These are phyloP conservation scores for Hippocampus mohnikei DNA, from an alignment of 2,113 vertebrate genomes.

Conservation along the genomic window DNA sequence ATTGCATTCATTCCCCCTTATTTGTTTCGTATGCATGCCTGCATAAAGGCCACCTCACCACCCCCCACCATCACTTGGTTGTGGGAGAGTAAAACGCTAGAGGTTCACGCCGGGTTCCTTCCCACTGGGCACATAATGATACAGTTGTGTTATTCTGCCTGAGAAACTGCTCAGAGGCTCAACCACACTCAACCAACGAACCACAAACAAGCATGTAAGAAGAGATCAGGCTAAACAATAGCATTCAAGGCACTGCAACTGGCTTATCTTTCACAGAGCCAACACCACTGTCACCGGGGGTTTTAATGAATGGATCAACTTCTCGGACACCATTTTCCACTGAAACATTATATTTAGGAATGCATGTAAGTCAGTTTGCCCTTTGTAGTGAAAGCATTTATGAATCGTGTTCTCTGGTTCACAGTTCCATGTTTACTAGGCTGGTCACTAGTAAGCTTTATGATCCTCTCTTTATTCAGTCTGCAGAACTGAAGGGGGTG, in stretches of 20 bases:
- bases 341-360: conserved; percentile 10
- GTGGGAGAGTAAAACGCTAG: conserved; percentile 63
- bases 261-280: conserved; percentile 40
- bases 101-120: conserved; percentile 64
- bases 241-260: conserved; percentile 44
- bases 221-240: conserved; percentile 54
- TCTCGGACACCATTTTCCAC: conserved; percentile 8
- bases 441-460: conserved; percentile 39
- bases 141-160: conserved; percentile 67
- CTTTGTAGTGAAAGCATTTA: conserved; percentile 21
- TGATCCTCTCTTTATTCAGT: conserved; percentile 34
- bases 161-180: conserved; percentile 64
- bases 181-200: conserved; percentile 59
- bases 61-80: conserved; percentile 40
- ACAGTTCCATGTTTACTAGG: conserved; percentile 30
- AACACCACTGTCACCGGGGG: conserved; percentile 21
- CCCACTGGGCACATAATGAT: conserved; percentile 71
- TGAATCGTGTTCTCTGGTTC: conserved; percentile 39
- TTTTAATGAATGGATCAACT: conserved; percentile 32
- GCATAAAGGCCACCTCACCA: conserved; percentile 38
- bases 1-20: conserved; percentile 59
- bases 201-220: conserved; percentile 63
- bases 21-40: conserved; percentile 66
- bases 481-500: conserved; percentile 50
- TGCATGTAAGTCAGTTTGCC: conserved; percentile 6